phyloP scores from a whole-genome alignment of 2,888 invertebrate genomes.

The Drosophila siamana region DNA sequence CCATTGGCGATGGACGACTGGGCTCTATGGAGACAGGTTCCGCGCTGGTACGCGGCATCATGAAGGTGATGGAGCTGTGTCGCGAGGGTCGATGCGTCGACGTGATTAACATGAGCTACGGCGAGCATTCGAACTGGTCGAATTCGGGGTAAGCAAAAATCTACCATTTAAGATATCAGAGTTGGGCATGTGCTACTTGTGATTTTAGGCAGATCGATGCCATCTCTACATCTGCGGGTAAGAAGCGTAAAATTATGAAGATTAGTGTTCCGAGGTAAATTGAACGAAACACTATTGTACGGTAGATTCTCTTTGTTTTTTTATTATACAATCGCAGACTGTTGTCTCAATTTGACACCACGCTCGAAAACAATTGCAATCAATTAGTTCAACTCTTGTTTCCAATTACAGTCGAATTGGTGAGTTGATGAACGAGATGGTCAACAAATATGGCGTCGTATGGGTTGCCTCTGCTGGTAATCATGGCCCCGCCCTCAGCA shows the following conservation, averaged over 20 bases:
- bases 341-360: background rate
- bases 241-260: conserved; percentile 76
- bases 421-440: conserved; percentile 93
- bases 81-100: conserved; percentile 89
- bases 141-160: conserved; percentile 90
- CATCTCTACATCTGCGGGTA: conserved; percentile 49
- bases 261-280: conserved; percentile 67
- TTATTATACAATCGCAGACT: background rate
- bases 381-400: conserved; percentile 19
- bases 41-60: conserved; percentile 95
- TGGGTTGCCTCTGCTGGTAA: conserved; percentile 98
- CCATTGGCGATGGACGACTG: conserved; percentile 96
- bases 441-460: conserved; percentile 95
- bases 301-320: background rate
- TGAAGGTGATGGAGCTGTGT: conserved; percentile 91
- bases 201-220: conserved; percentile 19
- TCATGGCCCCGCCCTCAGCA: conserved; percentile 90
- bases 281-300: background rate
- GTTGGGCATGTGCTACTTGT: conserved; percentile 4
- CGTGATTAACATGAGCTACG: conserved; percentile 99
- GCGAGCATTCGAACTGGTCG: conserved; percentile 97
- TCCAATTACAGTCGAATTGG: conserved; percentile 90
- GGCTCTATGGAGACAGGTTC: conserved; percentile 99
- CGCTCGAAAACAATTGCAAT: too few species aligned
- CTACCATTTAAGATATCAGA: background rate